Evolutionary conservation across 2,113 vertebrate genomes (phyloP), one percentile per base, ranked within the genome.

Genomic region (Mohoua ochrocephala): DNA sequence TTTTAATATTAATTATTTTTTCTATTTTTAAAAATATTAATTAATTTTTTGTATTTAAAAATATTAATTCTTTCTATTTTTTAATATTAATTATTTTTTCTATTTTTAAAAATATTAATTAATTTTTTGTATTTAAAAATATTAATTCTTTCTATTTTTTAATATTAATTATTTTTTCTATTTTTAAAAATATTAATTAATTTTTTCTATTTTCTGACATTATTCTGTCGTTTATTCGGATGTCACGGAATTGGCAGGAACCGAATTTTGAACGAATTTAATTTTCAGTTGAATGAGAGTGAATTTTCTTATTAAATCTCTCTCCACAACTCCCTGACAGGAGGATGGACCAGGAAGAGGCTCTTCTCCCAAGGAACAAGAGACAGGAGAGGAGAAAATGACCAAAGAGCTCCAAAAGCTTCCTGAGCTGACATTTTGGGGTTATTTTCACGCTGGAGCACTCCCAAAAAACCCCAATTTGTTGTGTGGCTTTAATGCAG

Each of bases 401-500:
- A 15, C 20, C 4, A 70, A 39, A 47, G 31, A 7, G 19, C 26
- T 12, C 50, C 31, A 91, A 84, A 92, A 61, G 9, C 41, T 88
- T 74, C 54, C 80, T 57, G 78, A 78, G 82, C 37, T 74, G 69
- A 78, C 41, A 88, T 61, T 85, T 91, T 20, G 52, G 41, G 65
- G 84, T 92, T 49, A 54, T 83, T 59, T 70, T 68, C 70, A 65
- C 28, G 3, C 44, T 13, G 18, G 60, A 69, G 41, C 30, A 50
- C 71, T 87, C 95, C 73, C 89, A 95, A 97, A 95, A 97, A 79
- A 88, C 42, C 50, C 54, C 21, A 57, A 91, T 91, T 80, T 88
- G 39, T 69, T 73, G 37, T 28, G 50, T 30, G 76, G 82, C 54
- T 71, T 89, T 84, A 42, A 63, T n/a, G 41, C 45, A 57, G 50